Base-by-base conservation (phyloP, 1,140 invertebrate species). In the Condylostylus longicornis region DNA sequence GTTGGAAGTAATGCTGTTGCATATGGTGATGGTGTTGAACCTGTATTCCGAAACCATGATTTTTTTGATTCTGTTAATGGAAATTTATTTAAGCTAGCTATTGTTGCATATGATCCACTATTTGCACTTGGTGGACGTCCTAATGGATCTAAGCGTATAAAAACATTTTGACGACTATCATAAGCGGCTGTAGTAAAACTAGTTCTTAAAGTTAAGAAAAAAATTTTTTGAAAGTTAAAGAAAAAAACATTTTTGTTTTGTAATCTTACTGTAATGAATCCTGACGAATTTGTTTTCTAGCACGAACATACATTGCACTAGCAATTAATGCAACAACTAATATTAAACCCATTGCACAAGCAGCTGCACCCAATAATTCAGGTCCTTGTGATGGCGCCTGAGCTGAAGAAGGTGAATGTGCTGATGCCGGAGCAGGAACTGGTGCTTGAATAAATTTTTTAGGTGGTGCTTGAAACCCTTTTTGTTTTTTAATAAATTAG, bases 31-130 rank as follows among this genome's bases (percentile, higher is more conserved):
- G 72, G 73, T 0, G 71, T 71, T 30, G 72, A 63, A 8, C n/a
- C n/a, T 59, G 62, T 49, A 62, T 69, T 38, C 56, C 66, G 46
- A 44, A 58, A 58, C 25, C 56, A 58, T 9, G 56, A 56, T 42
- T 58, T 59, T 41, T 58, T 59, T 22, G 46, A 40, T 22, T 54
- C 61, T 61, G 59, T 61, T 28, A 67, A 60, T 3, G 70, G 68
- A 39, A 72, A 69, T 44, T 77, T 77, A 45, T 76, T 74, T 46
- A 82, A 67, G 60, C 79, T 80, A 28, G 79, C 79, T 41, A 82
- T 82, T 27, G 79, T 82, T 12, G 79, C 79, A 49, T 82, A 82
- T 47, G 78, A 81, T 41, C 79, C 79, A 35, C 76, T 80, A 50
- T 70, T 69, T n/a, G 72, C 75, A 49, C 75, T 80, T 38, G 73